These are phyloP conservation scores for Bimastos eiseni DNA, from an alignment of 2,888 invertebrate genomes.

Conservation along the genomic window DNA sequence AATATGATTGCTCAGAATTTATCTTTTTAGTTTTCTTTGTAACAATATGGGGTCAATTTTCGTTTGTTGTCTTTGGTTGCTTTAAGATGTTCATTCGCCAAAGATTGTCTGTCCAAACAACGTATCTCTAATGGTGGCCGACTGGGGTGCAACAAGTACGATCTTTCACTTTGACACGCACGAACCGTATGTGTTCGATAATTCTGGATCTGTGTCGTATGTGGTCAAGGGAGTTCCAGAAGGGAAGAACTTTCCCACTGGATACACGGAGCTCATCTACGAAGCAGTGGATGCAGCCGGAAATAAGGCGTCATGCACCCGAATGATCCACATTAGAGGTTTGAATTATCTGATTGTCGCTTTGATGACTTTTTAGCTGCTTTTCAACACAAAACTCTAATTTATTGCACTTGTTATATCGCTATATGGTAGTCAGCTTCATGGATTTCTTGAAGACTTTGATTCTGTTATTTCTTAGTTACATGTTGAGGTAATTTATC, in stretches of 20 bases:
- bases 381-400: background rate
- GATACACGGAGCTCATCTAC: conserved; percentile 45
- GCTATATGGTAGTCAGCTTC: too few relatives aligned
- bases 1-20: too few relatives aligned
- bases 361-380: background rate
- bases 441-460: too few relatives aligned
- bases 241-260: conserved; percentile 38
- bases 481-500: background rate
- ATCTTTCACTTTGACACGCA: conserved; percentile 43
- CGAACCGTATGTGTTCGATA: conserved; percentile 43
- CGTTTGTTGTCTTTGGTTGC: background rate
- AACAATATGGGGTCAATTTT: background rate
- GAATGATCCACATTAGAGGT: conserved; percentile 32
- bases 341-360: background rate
- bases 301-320: conserved; percentile 43
- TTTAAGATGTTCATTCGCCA: conserved; percentile 45
- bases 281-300: conserved; percentile 45
- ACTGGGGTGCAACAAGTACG: conserved; percentile 41
- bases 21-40: too few relatives aligned
- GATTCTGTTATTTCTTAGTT: too few relatives aligned
- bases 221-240: conserved; percentile 24
- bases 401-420: too few relatives aligned
- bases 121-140: conserved; percentile 37
- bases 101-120: conserved; percentile 44
- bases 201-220: conserved; percentile 42